A percentile compares a stretch with the other conserved stretches of the same genome.
These are phyloP conservation scores for Varecia variegata DNA, from an alignment of 2,797 vertebrate genomes.

Conservation along the genomic window DNA sequence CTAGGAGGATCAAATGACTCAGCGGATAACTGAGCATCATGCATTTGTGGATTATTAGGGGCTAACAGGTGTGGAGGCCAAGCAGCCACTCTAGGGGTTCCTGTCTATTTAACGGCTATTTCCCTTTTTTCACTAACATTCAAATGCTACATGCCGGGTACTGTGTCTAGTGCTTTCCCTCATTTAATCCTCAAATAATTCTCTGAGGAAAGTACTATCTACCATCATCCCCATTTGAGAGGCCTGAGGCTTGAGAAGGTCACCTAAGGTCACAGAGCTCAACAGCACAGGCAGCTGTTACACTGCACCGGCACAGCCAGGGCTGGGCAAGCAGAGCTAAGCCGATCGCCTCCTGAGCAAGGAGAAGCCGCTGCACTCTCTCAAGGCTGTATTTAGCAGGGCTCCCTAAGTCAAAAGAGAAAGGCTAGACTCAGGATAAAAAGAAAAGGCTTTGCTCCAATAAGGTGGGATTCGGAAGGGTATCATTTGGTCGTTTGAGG, in stretches of 20 bases:
- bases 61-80: not conserved
- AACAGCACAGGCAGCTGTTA: not conserved
- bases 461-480: not conserved
- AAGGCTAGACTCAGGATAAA: not conserved
- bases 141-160: not conserved
- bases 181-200: slow-evolving; percentile 1
- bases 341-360: not conserved
- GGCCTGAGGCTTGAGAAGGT: not conserved
- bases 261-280: not conserved
- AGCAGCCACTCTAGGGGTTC: not conserved
- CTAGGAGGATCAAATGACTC: not conserved
- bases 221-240: not conserved
- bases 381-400: not conserved
- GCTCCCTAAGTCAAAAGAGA: not conserved
- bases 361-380: not conserved
- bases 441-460: not conserved
- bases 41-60: not conserved
- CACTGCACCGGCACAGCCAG: not conserved
- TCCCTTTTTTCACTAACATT: not conserved
- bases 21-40: not conserved
- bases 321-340: not conserved
- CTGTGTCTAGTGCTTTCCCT: not conserved
- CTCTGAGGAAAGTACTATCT: not conserved
- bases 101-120: not conserved
- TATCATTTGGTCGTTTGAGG: not conserved